Evolutionary conservation across 2,888 invertebrate species (phyloP).

Genomic region (Diabrotica balteata): DNA sequence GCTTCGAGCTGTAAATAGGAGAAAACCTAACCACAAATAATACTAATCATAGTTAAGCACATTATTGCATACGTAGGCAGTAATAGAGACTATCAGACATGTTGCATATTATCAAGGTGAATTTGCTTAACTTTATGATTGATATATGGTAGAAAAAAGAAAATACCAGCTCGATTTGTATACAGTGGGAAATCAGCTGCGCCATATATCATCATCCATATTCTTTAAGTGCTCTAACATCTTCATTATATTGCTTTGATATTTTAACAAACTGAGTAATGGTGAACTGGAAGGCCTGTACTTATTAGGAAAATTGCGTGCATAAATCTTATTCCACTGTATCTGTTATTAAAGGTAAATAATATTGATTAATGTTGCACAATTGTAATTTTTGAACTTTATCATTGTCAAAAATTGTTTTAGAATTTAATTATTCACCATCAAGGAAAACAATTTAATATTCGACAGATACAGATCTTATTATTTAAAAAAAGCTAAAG

Average conservation of each 20-base stretch:
- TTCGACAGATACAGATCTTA: no score
- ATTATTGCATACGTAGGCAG: slow-evolving; percentile 22
- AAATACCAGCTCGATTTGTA: slow-evolving; percentile 6
- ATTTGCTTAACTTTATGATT: slow-evolving; percentile 21
- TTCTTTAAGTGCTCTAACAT: slow-evolving; percentile 2
- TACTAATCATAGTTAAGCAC: slow-evolving; percentile 20
- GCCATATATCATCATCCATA: slow-evolving; percentile 7
- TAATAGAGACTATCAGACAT: slow-evolving; percentile 19
- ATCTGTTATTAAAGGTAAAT: no score
- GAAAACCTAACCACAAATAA: slow-evolving; percentile 27
- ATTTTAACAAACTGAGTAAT: no score
- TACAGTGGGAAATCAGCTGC: slow-evolving; percentile 4
- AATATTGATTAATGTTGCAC: no score
- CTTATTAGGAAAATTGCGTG: no score
- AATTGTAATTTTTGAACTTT: no score
- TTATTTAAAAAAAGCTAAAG: no score
- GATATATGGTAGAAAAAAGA: slow-evolving; percentile 17
- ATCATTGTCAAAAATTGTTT: no score
- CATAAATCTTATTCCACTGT: no score
- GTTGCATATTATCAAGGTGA: slow-evolving; percentile 9
- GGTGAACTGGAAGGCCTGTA: no score
- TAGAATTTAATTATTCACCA: no score
- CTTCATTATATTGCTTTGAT: slow-evolving; percentile 8
- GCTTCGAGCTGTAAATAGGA: slow-evolving; percentile 26
- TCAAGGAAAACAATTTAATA: no score